These are phyloP conservation scores for Psammodynastes pulverulentus DNA, from an alignment of 2,113 vertebrate species.

Conservation along the genomic window DNA sequence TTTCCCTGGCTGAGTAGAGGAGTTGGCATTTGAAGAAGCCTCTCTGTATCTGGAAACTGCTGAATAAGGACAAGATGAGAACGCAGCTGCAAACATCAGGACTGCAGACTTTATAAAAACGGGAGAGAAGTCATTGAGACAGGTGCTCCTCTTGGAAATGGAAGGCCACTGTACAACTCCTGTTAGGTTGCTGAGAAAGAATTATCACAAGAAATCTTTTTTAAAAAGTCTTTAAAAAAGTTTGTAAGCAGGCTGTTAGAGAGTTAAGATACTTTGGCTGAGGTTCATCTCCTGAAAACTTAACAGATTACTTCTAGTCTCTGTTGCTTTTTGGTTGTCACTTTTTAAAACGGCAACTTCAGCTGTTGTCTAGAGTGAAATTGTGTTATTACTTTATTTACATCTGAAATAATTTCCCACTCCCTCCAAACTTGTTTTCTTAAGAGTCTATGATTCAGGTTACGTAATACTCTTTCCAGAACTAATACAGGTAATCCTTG, in stretches of 20 bases:
- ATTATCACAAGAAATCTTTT: background rate
- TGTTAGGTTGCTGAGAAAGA: background rate
- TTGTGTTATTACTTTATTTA: background rate
- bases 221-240: background rate
- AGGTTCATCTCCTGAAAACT: conserved; percentile 7
- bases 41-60: background rate
- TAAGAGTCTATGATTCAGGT: background rate
- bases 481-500: background rate
- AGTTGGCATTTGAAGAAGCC: conserved; percentile 8
- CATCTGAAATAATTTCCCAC: background rate
- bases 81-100: conserved; percentile 15
- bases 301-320: background rate
- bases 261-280: background rate
- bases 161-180: background rate
- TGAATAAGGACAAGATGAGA: background rate
- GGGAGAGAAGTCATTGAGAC: background rate
- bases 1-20: conserved; percentile 14
- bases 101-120: background rate
- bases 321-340: background rate
- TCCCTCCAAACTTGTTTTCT: background rate
- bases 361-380: conserved; percentile 3
- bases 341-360: background rate
- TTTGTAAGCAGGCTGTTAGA: background rate
- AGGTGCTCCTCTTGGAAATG: background rate
- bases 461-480: background rate